Percentiles rank a stretch among this genome's conserved stretches.
These are phyloP conservation scores for Thereva nobilitata DNA, from an alignment of 2,888 invertebrate genomes.

Conservation along the genomic window DNA sequence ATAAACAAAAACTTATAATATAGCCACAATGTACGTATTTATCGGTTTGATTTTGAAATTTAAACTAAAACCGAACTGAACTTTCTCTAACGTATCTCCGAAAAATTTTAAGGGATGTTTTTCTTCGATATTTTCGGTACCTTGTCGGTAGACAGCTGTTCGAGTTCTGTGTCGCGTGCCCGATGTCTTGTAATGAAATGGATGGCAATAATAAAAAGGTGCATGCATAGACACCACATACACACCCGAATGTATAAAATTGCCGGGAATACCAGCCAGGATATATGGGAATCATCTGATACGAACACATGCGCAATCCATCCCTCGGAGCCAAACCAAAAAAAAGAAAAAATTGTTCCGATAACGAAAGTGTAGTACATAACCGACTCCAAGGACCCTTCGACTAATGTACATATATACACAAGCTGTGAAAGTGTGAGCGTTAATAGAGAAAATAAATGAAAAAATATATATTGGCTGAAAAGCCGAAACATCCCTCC, in stretches of 20 bases:
- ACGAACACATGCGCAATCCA: constrained; percentile 11
- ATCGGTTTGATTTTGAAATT: no score
- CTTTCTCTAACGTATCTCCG: no score
- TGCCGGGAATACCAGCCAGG: not conserved
- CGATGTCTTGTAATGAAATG: constrained; percentile 63
- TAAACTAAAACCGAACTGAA: no score
- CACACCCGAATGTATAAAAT: not conserved
- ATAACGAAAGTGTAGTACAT: constrained; percentile 17
- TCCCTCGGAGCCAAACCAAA: not conserved
- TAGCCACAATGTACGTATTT: constrained; percentile 19
- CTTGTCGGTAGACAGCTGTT: constrained; percentile 64
- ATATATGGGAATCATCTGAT: constrained; percentile 23
- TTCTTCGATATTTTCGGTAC: constrained; percentile 30
- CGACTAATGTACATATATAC: no score
- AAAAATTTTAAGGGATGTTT: not conserved
- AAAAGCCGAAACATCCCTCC: constrained; percentile 9
- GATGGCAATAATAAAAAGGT: constrained; percentile 54
- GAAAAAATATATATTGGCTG: not conserved
- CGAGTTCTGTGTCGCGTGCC: constrained; percentile 69
- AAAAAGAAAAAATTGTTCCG: no score
- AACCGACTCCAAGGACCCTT: not conserved
- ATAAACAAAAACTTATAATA: constrained; percentile 18
- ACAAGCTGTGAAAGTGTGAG: no score
- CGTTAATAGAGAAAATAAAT: no score
- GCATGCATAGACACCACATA: constrained; percentile 5